phyloP scores from a whole-genome alignment of 2,888 invertebrate genomes.

The Chrysopilus asiliformis region DNA sequence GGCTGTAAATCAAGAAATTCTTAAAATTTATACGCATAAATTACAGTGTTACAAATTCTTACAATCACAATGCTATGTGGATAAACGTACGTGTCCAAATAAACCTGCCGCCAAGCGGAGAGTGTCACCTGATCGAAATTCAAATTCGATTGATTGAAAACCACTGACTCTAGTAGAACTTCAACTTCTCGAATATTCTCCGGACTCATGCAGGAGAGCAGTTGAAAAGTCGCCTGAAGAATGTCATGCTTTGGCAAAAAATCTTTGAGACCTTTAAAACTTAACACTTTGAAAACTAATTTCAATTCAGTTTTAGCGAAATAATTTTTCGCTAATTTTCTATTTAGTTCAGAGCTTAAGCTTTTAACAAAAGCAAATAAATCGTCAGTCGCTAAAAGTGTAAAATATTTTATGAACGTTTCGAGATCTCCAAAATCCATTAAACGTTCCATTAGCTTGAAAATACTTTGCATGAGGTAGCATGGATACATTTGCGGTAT shows the following conservation, averaged over 20 bases:
- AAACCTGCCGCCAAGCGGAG: slow-evolving; percentile 39
- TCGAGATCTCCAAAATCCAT: slow-evolving; percentile 15
- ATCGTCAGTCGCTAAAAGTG: slow-evolving; percentile 2
- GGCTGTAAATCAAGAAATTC: slow-evolving; percentile 19
- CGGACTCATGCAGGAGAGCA: slow-evolving; percentile 44
- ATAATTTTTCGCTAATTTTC: slow-evolving; percentile 27
- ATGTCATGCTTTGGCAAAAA: slow-evolving; percentile 22
- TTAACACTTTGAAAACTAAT: slow-evolving; percentile 31
- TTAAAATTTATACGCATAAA: slow-evolving; percentile 22
- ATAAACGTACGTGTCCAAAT: slow-evolving; percentile 38
- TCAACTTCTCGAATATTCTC: slow-evolving; percentile 46
- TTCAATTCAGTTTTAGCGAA: slow-evolving; percentile 48
- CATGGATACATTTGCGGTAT: slow-evolving; percentile 29
- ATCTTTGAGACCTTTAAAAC: slow-evolving; percentile 23
- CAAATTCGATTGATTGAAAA: slow-evolving; percentile 48
- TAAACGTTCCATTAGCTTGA: slow-evolving; percentile 22
- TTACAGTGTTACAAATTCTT: slow-evolving; percentile 19
- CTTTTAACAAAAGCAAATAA: slow-evolving; percentile 20
- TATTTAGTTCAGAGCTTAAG: slow-evolving; percentile 6
- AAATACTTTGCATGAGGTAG: slow-evolving; percentile 25
- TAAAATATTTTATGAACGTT: slow-evolving; percentile 16
- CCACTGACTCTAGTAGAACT: slow-evolving; percentile 42
- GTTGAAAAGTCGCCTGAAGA: slow-evolving; percentile 42
- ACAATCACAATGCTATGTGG: slow-evolving; percentile 33
- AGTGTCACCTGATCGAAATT: slow-evolving; percentile 41